phyloP scores from a whole-genome alignment of 2,797 vertebrate genomes.

The Muscicapa comitata region DNA sequence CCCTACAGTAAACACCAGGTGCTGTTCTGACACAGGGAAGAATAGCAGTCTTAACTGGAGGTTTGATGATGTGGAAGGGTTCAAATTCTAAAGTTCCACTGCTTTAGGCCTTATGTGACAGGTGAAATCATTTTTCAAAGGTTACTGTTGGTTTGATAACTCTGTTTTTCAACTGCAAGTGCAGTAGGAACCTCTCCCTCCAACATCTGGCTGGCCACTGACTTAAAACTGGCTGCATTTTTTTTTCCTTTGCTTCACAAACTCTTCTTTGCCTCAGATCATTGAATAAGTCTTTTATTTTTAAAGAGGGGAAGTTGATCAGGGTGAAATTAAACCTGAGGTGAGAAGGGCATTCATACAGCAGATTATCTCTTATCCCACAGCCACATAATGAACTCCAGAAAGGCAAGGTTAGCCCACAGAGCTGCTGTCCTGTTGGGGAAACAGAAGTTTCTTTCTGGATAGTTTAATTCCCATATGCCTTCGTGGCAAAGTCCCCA shows the following conservation, averaged over 20 bases:
- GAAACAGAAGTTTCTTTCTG: not conserved
- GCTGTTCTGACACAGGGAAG: not conserved
- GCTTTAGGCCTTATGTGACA: not conserved
- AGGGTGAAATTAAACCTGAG: not conserved
- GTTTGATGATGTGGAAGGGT: not conserved
- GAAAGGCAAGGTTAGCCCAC: not conserved
- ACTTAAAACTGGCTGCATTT: not conserved
- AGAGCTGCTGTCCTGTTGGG: not conserved
- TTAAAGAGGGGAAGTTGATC: not conserved
- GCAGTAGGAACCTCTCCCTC: not conserved
- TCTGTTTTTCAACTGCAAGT: not conserved
- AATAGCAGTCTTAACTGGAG: not conserved
- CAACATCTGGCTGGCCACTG: not conserved
- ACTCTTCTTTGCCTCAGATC: not conserved
- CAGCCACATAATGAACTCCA: not conserved
- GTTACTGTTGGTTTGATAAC: not conserved
- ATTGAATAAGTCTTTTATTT: not conserved
- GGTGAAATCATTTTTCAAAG: constrained; percentile 11
- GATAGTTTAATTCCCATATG: not conserved
- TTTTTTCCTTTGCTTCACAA: not conserved
- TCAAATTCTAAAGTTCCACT: constrained; percentile 50
- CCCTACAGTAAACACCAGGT: not conserved
- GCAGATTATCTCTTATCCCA: not conserved
- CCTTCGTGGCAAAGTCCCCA: not conserved
- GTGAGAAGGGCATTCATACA: not conserved